These are phyloP conservation scores for Andrena marginata DNA, from an alignment of 2,888 invertebrate genomes.

Conservation along the genomic window DNA sequence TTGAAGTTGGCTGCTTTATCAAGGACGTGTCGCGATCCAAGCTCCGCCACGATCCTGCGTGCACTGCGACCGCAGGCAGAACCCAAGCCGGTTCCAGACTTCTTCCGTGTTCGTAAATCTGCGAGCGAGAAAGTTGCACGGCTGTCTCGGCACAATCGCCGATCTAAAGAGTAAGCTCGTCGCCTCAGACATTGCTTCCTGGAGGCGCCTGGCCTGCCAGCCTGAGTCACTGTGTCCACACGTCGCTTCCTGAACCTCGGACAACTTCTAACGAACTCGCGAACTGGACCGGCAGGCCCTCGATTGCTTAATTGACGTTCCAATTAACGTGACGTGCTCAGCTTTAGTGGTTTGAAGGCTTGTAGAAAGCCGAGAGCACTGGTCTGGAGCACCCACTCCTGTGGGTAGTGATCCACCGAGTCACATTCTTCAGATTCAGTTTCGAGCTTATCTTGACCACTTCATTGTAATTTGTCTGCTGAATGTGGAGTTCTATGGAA, in stretches of 20 bases:
- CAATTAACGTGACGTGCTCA: background rate
- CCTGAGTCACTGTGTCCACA: background rate
- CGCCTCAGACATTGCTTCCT: conserved; percentile 27
- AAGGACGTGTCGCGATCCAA: conserved; percentile 49
- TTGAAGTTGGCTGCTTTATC: conserved; percentile 5
- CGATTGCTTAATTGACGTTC: background rate
- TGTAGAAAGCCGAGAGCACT: background rate
- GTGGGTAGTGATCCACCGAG: too few species aligned
- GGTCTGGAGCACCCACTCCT: background rate
- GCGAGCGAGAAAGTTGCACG: conserved; percentile 72
- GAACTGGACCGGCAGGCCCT: background rate
- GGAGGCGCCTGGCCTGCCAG: background rate
- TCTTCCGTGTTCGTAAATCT: conserved; percentile 70
- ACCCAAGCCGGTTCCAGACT: conserved; percentile 48
- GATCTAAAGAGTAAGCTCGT: conserved; percentile 22
- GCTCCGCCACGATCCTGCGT: conserved; percentile 53
- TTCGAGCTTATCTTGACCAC: too few species aligned
- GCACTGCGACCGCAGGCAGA: conserved; percentile 56
- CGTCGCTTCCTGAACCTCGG: background rate
- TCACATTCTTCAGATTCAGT: too few species aligned
- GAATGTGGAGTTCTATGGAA: too few species aligned
- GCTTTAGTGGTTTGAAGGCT: background rate
- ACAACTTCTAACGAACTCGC: background rate
- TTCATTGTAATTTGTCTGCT: too few species aligned
- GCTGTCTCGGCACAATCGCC: conserved; percentile 59